Evolutionary conservation across 2,888 invertebrate species (phyloP), one percentile per base, ranked within the genome.

Genomic region (Dryadula phaetusa): DNA sequence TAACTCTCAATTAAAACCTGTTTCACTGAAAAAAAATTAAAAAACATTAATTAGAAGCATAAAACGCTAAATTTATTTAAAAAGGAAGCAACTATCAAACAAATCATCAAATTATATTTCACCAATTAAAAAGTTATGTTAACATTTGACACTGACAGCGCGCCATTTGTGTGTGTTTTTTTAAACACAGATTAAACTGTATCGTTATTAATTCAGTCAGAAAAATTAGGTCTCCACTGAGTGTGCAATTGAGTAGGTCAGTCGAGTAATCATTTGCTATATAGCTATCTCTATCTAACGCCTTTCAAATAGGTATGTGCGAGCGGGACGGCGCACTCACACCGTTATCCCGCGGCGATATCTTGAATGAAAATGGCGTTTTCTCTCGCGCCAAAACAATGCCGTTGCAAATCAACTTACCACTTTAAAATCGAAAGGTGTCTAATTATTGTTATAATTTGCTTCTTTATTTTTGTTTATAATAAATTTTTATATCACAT

Each of bases 191-290:
- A 40, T 42, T 65, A 62, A 52, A 54, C 53, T 40, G 60, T 60
- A 53, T 69, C 47, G 20, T 61, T 85, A 85, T 84, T 80, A 87
- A 88, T 89, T 88, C 87, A 87, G 86, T 83, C 83, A 86, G 83
- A 85, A 88, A 88, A 93, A 92, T 91, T 91, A 92, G 93, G 92
- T 93, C 90, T 86, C 89, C 86, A 84, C 90, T 90, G 93, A 94
- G 93, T 93, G 87, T 86, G 82, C 85, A 77, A 78, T 83, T 86
- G 90, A 92, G 92, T 93, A 91, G 93, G 93, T 93, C 93, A 93
- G 86, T 92, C 92, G 92, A 92, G 90, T 92, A 90, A 90, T 89
- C 82, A 85, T 83, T 87, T 85, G 86, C 87, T 80, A 84, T 84
- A 84, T 82, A 3, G 37, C 78, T 68, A 70, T 88, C 87, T 76